These are phyloP conservation scores for Gnathonemus longibarbis DNA, from an alignment of 2,113 vertebrate species.

Conservation along the genomic window DNA sequence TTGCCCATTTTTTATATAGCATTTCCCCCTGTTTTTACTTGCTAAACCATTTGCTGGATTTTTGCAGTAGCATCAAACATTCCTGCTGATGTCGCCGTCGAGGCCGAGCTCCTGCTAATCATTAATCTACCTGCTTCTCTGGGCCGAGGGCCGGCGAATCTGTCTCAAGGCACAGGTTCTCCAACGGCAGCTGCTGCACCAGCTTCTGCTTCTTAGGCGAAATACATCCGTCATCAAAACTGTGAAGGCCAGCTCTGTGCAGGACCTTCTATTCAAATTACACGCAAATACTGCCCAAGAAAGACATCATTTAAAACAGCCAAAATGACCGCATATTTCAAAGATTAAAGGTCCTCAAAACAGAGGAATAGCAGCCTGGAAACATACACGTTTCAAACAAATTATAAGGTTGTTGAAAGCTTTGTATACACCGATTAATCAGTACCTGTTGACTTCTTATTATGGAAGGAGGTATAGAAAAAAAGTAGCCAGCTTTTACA, in stretches of 20 bases:
- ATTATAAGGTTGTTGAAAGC: background rate
- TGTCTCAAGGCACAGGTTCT: constrained; percentile 86
- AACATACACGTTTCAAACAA: background rate
- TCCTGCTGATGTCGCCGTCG: background rate
- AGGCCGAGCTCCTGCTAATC: background rate
- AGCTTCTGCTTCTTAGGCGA: constrained; percentile 92
- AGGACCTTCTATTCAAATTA: background rate
- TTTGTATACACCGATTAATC: background rate
- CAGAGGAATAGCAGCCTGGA: background rate
- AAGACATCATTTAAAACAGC: background rate
- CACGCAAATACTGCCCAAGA: background rate
- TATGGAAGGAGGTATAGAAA: constrained; percentile 90
- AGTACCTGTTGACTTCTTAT: constrained; percentile 87
- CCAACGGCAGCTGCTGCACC: constrained; percentile 84
- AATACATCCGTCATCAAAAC: constrained; percentile 35
- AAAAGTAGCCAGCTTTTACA: constrained; percentile 84
- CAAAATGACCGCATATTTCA: background rate
- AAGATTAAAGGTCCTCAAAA: background rate
- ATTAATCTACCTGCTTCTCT: constrained; percentile 76
- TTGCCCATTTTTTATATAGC: background rate
- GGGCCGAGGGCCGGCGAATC: constrained; percentile 89
- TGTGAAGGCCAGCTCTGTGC: background rate
- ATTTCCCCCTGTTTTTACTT: background rate
- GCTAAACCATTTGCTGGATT: background rate
- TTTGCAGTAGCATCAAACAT: background rate